These are phyloP conservation scores for Bombycilla garrulus DNA, from an alignment of 2,113 vertebrate species.

Conservation along the genomic window DNA sequence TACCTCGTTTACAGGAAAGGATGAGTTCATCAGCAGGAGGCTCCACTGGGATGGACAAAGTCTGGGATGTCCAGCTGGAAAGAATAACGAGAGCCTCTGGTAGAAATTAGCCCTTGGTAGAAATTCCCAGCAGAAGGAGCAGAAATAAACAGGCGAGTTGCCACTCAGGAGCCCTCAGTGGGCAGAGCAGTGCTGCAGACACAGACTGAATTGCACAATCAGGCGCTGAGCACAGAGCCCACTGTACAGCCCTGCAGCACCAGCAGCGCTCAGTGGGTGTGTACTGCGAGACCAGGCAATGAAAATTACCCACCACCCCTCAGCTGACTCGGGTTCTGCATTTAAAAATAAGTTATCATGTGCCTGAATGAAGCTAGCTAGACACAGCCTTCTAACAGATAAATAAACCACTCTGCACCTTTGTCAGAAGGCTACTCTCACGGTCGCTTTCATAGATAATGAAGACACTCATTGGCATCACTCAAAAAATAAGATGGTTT, in stretches of 20 bases:
- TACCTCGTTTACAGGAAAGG: neutral
- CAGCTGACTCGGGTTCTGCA: neutral
- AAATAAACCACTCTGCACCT: neutral
- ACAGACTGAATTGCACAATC: accelerated
- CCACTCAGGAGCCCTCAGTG: neutral
- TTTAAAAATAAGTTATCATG: neutral
- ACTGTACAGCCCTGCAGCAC: neutral
- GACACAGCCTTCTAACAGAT: neutral
- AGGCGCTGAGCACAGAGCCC: neutral
- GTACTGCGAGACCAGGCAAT: neutral
- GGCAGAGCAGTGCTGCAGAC: neutral
- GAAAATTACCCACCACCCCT: neutral
- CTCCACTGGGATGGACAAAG: neutral
- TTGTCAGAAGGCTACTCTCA: neutral
- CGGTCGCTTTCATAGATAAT: neutral
- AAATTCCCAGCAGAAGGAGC: neutral
- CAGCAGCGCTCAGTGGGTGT: neutral
- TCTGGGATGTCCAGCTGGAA: neutral
- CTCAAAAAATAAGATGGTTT: neutral
- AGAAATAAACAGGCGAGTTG: neutral
- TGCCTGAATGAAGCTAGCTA: neutral
- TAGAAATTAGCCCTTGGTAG: neutral
- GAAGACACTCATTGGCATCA: neutral
- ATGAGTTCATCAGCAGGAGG: neutral
- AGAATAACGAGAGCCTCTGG: neutral